A percentile compares a stretch with the other conserved stretches of the same genome.
These are phyloP conservation scores for Schlechtendalia chinensis DNA, from an alignment of 1,140 invertebrate species.

Conservation along the genomic window DNA sequence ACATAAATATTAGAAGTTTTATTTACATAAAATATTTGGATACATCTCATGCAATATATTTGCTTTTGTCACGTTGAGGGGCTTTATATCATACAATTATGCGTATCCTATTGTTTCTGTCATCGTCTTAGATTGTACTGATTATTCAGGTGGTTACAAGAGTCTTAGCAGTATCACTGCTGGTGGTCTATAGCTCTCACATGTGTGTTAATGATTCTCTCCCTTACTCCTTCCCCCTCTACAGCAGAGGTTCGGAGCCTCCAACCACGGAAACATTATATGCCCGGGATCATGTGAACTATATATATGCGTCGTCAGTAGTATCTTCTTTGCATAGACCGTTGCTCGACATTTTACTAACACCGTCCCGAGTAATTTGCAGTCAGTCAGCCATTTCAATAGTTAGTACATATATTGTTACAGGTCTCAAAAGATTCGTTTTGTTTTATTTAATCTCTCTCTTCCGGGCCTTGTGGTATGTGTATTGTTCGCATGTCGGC, in stretches of 20 bases:
- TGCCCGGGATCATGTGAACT: no score
- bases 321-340: not conserved
- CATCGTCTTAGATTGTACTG: not conserved
- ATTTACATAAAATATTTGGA: no score
- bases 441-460: conserved; percentile 9
- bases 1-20: no score
- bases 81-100: no score
- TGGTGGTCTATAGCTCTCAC: conserved; percentile 18
- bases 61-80: not conserved
- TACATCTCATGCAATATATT: no score
- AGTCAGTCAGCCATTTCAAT: not conserved
- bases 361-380: not conserved
- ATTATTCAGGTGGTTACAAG: not conserved
- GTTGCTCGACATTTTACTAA: not conserved
- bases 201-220: conserved; percentile 13
- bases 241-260: no score
- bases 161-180: not conserved
- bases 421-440: not conserved
- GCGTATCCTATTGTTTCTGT: not conserved
- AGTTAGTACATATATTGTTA: conserved; percentile 11
- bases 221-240: no score
- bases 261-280: no score
- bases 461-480: not conserved
- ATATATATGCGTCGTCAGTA: no score
- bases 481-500: not conserved